Evolutionary conservation across 2,113 vertebrate genomes (phyloP).

Genomic region (Ramphastos sulfuratus): DNA sequence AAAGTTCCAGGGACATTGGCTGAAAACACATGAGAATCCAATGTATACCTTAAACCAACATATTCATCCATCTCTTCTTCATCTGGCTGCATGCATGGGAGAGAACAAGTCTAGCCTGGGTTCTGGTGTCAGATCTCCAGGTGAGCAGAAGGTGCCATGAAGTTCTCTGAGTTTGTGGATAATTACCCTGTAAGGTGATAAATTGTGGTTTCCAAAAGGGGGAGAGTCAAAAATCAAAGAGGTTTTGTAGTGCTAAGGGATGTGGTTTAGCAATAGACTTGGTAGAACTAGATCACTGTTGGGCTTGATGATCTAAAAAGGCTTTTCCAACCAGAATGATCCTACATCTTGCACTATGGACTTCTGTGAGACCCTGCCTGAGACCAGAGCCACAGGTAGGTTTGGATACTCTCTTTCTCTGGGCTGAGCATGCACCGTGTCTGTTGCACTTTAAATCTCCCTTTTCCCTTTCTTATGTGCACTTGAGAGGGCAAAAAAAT

Average conservation of each 20-base stretch:
- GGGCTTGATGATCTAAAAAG: too few relatives aligned
- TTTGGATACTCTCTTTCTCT: not conserved
- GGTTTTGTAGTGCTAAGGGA: too few relatives aligned
- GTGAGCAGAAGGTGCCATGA: not conserved
- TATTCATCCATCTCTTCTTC: not conserved
- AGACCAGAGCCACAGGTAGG: not conserved
- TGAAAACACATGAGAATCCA: not conserved
- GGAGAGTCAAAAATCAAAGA: not conserved
- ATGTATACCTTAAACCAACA: not conserved
- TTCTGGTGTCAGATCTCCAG: not conserved
- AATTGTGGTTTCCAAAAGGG: not conserved
- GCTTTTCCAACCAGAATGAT: too few relatives aligned
- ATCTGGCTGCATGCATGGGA: rapidly evolving
- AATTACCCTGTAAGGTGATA: not conserved
- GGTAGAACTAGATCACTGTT: too few relatives aligned
- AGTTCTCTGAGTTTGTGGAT: not conserved
- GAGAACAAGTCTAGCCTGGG: not conserved
- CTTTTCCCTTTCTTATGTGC: not conserved
- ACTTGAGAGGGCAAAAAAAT: not conserved
- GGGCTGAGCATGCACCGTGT: not conserved
- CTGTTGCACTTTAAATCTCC: not conserved
- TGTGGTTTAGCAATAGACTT: too few relatives aligned
- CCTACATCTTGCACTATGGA: too few relatives aligned
- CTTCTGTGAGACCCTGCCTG: not conserved
- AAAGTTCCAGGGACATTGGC: not conserved